Evolutionary conservation across 2,797 vertebrate species (phyloP), one percentile per base, ranked within the genome.

Genomic region (Acanthiza pusilla): DNA sequence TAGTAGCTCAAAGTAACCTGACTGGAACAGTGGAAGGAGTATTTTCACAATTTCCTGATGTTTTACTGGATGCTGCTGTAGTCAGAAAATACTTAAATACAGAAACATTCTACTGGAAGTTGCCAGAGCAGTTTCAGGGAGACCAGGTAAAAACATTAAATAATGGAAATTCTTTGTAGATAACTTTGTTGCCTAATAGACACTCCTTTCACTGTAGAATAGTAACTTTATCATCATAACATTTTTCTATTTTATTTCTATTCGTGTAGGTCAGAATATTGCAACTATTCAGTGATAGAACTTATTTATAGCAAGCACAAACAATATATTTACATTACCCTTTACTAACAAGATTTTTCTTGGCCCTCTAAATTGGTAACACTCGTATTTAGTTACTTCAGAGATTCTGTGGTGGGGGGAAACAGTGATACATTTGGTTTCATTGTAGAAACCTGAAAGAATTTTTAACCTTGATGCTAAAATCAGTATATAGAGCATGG

Each of bases 31-130:
- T 95, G 5, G 96, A 98, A 79, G 99, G 99, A 8, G 98, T 99
- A 40, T 98, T 98, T 97, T 97, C 96, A 7, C 98, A 98, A 63
- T 97, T 96, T 29, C 96, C 98, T 1, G 98, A 99, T 47, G 70
- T 98, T 91, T 90, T 99, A 50, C 95, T 99, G 45, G 98, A 99
- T 38, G 98, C 97, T 4, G 54, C 91, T 18, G 94, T 96, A 11
- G 93, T 99, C 43, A 97, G 97, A 75, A 96, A 87, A 55, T 93
- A 97, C 21, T 63, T 97, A 45, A 96, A 97, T 4, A 86, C 89
- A 2, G 98, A 98, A 16, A 98, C 98, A 0, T 98, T 98, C 87
- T 99, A 99, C 96, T 99, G 99, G 99, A 97, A 96, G 42, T 97
- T 99, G 14, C 99, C 99, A 0, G 22, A 87, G 5, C 97, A 97